Evolutionary conservation across 2,113 vertebrate genomes (phyloP), one percentile per base, ranked within the genome.

Genomic region (Piliocolobus tephrosceles): DNA sequence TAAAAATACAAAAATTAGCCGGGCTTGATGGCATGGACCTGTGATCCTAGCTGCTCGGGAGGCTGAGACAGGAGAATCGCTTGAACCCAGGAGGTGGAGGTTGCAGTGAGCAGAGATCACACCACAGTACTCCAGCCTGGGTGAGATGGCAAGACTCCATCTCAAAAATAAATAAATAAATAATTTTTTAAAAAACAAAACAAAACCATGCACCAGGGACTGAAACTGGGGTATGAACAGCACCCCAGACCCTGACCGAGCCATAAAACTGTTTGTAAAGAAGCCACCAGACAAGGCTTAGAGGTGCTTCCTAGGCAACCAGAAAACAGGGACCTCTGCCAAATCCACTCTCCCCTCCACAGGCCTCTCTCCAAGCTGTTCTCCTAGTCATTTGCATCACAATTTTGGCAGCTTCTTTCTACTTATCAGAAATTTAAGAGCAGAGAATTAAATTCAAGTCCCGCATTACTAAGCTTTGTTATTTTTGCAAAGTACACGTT

Each of bases 401-500:
- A 25, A 7, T 88, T 58, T 83, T 87, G 79, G 83, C 70, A 95
- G 90, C 61, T 50, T 57, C 91, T 83, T 87, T 94, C 58, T 76
- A 75, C 35, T 73, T 89, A 97, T 87, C 92, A 95, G 95, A 91
- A 93, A 90, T 92, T 73, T 85, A 90, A 96, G 93, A 96, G 70
- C 85, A 70, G 17, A 95, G 78, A 94, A 96, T 82, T 81, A 92
- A 40, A 96, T 89, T 97, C 81, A 76, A 88, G 76, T 84, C 75
- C 81, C 45, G 1, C 68, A 72, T 96, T 85, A 58, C 94, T 79
- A 61, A 97, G 92, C 73, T 81, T 76, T 90, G 88, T 94, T 94
- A 91, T 96, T 97, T 98, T 96, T 89, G 95, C 96, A 88, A 92
- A 96, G 97, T 78, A 96, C 97, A 95, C 75, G 76, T 94, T 87